phyloP scores from a whole-genome alignment of 92 coral and sea anemone species.

The Epizoanthus rinbou region DNA sequence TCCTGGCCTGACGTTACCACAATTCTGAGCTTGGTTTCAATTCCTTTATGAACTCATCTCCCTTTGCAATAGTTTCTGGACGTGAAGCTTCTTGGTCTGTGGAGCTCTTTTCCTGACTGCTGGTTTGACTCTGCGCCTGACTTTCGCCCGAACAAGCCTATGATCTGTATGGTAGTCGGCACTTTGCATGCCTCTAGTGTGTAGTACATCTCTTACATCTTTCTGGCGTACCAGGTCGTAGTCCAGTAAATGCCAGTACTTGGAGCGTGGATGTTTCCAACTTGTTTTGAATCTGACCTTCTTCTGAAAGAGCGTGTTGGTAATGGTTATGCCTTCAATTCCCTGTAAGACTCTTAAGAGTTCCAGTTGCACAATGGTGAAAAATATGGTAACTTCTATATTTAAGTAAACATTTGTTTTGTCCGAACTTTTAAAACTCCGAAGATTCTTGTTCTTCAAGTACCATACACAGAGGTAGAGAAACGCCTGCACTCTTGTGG shows the following conservation, averaged over 20 bases:
- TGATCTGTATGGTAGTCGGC: background rate
- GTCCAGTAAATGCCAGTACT: background rate
- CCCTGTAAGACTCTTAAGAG: too few species aligned
- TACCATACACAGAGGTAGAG: too few species aligned
- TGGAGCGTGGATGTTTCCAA: background rate
- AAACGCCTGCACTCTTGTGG: too few species aligned
- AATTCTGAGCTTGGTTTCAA: background rate
- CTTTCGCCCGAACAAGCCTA: background rate
- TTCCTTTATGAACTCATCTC: background rate
- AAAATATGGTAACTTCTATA: too few species aligned
- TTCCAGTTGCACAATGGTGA: too few species aligned
- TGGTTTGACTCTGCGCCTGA: background rate
- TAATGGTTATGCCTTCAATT: too few species aligned
- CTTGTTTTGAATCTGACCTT: too few species aligned
- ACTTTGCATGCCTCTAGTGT: background rate
- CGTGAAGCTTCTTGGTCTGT: background rate
- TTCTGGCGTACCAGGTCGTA: background rate
- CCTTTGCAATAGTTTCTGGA: background rate
- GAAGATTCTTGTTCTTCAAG: too few species aligned
- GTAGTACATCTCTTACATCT: background rate
- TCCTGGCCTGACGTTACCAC: background rate
- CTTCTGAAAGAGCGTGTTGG: too few species aligned
- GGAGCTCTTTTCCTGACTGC: background rate
- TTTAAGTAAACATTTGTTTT: too few species aligned
- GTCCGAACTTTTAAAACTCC: too few species aligned